phyloP scores from a whole-genome alignment of 1,140 invertebrate genomes.

The Leptoteleia sp. region DNA sequence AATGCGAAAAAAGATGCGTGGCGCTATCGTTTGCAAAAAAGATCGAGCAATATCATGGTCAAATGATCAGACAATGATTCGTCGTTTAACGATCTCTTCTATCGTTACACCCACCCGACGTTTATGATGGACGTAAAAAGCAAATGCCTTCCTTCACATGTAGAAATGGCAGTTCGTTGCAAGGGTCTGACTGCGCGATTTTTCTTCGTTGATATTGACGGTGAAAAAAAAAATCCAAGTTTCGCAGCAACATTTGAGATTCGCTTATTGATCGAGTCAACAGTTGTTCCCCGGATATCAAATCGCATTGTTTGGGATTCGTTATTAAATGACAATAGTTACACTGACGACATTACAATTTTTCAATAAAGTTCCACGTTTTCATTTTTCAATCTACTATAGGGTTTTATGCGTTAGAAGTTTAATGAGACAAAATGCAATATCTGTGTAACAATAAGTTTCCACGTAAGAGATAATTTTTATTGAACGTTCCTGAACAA shows the following conservation, averaged over 20 bases:
- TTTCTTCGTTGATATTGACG: constrained; percentile 58
- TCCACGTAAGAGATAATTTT: neutral
- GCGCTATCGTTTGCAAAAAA: constrained; percentile 50
- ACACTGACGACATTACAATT: constrained; percentile 10
- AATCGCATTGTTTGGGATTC: constrained; percentile 8
- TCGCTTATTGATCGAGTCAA: constrained; percentile 40
- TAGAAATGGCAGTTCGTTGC: constrained; percentile 53
- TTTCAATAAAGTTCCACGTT: constrained; percentile 1
- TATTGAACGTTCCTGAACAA: neutral
- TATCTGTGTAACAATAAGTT: neutral
- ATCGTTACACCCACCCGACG: constrained; percentile 62
- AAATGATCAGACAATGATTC: constrained; percentile 69
- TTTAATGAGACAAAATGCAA: neutral
- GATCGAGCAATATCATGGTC: constrained; percentile 65
- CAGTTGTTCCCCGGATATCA: constrained; percentile 1
- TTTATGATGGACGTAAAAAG: constrained; percentile 70
- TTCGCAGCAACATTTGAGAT: constrained; percentile 31
- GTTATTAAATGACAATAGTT: constrained; percentile 9
- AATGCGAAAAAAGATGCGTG: constrained; percentile 39
- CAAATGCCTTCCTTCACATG: constrained; percentile 56
- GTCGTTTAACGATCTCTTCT: constrained; percentile 63
- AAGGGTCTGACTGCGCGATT: constrained; percentile 57
- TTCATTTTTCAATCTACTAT: constrained; percentile 7
- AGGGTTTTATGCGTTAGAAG: constrained; percentile 5
- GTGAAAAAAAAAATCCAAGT: constrained; percentile 44